Base-by-base conservation (phyloP, 2,888 invertebrate genomes). In the Hirtodrosophila duncani region DNA sequence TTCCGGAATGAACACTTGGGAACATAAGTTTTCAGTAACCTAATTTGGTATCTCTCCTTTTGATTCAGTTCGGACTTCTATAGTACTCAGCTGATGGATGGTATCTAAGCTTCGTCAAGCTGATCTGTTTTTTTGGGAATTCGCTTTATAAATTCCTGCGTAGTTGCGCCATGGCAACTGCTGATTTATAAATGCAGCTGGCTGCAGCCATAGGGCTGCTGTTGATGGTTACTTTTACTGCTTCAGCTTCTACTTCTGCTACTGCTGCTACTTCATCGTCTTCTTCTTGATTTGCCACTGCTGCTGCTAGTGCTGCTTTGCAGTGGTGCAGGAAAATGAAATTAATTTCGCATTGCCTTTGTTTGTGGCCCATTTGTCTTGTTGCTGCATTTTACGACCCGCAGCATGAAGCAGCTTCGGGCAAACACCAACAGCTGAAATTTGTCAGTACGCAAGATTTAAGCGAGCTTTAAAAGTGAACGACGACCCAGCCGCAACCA, bases 261-360 rank as follows among this genome's bases (percentile, higher is more conserved):
- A n/a, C n/a, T n/a, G n/a, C n/a, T n/a, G n/a, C n/a, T n/a, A n/a
- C n/a, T n/a, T n/a, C n/a, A n/a, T n/a, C n/a, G n/a, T n/a, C n/a
- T n/a, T n/a, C n/a, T n/a, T n/a, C n/a, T n/a, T n/a, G n/a, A n/a
- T n/a, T n/a, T n/a, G n/a, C n/a, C n/a, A n/a, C 30, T 18, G 27
- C 26, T 46, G 42, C 46, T 42, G 24, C 37, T 27, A 20, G 30
- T 36, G 36, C 46, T 34, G 45, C 21, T 13, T 31, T 44, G 42
- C 31, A 55, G 29, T 33, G 13, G 13, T 41, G 38, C 34, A 53
- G 61, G 29, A 27, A 52, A 77, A 67, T 60, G 64, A 80, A 80
- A 77, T 68, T 80, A 80, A 71, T 77, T 72, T 71, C 46, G 45
- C 51, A 67, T 80, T 71, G 56, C 61, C 46, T 36, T 63, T 67